Base-by-base conservation (phyloP, 2,888 invertebrate genomes). In the Netelia melanura region DNA sequence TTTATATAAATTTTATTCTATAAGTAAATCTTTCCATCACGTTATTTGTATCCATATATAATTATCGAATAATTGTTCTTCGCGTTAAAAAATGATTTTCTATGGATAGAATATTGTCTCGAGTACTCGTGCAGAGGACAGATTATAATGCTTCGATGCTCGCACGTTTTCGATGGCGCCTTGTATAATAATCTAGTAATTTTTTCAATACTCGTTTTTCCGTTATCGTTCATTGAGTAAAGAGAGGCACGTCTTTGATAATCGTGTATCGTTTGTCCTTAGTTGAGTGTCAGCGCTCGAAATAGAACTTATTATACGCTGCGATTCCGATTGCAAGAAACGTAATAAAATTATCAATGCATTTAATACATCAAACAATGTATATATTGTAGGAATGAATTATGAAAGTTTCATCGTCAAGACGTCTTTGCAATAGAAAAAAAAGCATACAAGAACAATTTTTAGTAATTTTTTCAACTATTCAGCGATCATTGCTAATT, bases 251-350 rank as follows among this genome's bases (percentile, higher is more conserved):
- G 88, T 83, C 81, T 85, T 80, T 80, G 89, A 91, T 90, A 90
- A 88, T 87, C 86, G 86, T 86, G 89, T 89, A 81, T 88, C 87
- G 72, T 87, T 81, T 87, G 86, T 88, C 89, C 81, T 82, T 81
- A 85, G 81, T 88, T 84, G 86, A 89, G 88, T 78, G 91, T 91
- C 91, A 91, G 91, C 90, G 91, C 92, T 92, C 89, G 89, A 91
- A 92, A 92, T 92, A 92, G 91, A 92, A 90, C 88, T 54, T 44
- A 38, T 48, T 48, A 62, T 62, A 86, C 65, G 83, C 78, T 44
- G 79, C 64, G 65, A 65, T 48, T 76, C 62, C 79, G 88, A 90
- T 89, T 90, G 85, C 83, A 86, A 80, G 82, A 89, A 89, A 89
- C 89, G 74, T 75, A 54, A 71, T 70, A 68, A 76, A 80, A 84